Evolutionary conservation across 2,797 vertebrate genomes (phyloP).

Genomic region (Coregonus sp.): DNA sequence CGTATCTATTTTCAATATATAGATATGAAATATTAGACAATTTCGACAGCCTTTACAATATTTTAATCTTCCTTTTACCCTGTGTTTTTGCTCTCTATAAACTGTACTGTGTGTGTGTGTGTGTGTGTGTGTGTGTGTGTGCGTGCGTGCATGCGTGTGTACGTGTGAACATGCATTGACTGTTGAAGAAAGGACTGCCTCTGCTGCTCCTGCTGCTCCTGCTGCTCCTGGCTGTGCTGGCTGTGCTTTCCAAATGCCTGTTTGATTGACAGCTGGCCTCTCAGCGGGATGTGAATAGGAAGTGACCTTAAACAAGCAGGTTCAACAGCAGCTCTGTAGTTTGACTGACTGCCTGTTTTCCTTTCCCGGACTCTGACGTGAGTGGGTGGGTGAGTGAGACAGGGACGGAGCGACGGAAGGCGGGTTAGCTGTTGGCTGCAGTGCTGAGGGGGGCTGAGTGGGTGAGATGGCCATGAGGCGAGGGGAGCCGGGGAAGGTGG

Average conservation of each 20-base stretch:
- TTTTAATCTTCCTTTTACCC: neutral
- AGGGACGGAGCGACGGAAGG: conserved; percentile 28
- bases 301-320: conserved; percentile 76
- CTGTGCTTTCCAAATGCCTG: conserved; percentile 32
- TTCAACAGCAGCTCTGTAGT: conserved; percentile 50
- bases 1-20: no score
- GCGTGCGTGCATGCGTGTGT: no score
- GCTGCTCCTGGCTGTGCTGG: no score
- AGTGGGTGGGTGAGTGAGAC: conserved; percentile 47
- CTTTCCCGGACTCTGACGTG: conserved; percentile 25
- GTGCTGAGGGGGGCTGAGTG: conserved; percentile 20
- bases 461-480: neutral
- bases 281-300: conserved; percentile 66
- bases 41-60: conserved; percentile 15
- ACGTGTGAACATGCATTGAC: neutral
- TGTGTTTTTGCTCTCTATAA: conserved; percentile 11
- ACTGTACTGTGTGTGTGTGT: neutral
- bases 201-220: neutral
- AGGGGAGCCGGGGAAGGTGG: no score
- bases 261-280: conserved; percentile 72
- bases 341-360: conserved; percentile 64
- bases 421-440: conserved; percentile 57
- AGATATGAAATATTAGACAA: conserved; percentile 10
- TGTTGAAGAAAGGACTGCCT: neutral
- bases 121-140: no score